A percentile compares a stretch with the other conserved stretches of the same genome.
These are phyloP conservation scores for Hipposideros larvatus DNA, from an alignment of 2,797 vertebrate genomes.

Conservation along the genomic window DNA sequence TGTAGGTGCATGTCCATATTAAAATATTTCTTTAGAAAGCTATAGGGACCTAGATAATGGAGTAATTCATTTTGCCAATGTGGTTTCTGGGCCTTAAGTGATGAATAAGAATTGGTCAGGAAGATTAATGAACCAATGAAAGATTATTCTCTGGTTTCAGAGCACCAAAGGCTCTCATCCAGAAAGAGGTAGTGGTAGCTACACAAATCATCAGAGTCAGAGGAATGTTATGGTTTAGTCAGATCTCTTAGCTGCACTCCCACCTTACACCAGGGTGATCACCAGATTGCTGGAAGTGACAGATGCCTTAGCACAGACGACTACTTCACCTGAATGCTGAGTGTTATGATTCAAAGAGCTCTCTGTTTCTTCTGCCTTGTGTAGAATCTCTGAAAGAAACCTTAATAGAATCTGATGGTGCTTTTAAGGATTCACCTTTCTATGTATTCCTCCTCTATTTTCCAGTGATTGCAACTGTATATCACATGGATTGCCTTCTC, in stretches of 20 bases:
- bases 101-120: slow-evolving; percentile 12
- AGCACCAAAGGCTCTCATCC: background rate
- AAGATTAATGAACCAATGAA: slow-evolving; percentile 6
- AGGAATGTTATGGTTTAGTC: background rate
- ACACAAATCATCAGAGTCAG: background rate
- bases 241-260: background rate
- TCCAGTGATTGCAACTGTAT: background rate
- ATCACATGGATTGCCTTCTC: background rate
- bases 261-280: background rate
- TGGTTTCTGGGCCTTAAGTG: slow-evolving; percentile 25
- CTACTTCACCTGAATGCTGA: background rate
- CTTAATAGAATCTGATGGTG: background rate
- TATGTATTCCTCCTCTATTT: background rate
- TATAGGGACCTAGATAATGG: slow-evolving; percentile 1
- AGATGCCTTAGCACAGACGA: background rate
- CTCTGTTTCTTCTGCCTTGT: background rate
- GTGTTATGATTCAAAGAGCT: background rate
- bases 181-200: background rate
- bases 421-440: slow-evolving; percentile 11
- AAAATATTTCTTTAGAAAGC: slow-evolving; percentile 14
- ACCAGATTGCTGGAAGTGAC: background rate
- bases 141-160: background rate
- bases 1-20: background rate
- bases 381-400: background rate
- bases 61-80: background rate